A percentile compares a stretch with the other conserved stretches of the same genome.
Conservation (phyloP, 2,797 vertebrate genomes). For the Thalassophryne amazonica region DNA sequence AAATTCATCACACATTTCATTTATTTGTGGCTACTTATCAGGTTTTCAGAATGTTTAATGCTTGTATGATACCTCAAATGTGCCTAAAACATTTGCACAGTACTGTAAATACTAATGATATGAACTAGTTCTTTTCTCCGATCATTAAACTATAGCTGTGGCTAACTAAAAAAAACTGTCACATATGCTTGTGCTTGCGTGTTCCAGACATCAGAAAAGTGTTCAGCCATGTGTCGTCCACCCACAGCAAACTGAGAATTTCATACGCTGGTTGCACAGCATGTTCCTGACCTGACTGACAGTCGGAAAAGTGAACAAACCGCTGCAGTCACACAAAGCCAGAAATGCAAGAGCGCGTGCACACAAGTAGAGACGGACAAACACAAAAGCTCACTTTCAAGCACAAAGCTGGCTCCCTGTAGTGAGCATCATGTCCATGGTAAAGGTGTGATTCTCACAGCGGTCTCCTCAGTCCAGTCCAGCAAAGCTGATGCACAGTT, state of each 20-base stretch:
- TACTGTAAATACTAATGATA: too few species aligned
- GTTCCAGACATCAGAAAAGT: background rate
- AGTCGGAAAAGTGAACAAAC: slow-evolving; percentile 31
- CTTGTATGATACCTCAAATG: too few species aligned
- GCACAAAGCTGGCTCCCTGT: slow-evolving; percentile 33
- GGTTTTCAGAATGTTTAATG: too few species aligned
- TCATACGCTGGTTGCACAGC: slow-evolving; percentile 28
- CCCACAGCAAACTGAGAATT: slow-evolving; percentile 23
- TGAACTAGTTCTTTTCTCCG: too few species aligned
- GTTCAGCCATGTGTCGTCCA: slow-evolving; percentile 16
- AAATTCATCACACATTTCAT: too few species aligned
- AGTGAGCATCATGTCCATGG: slow-evolving; percentile 46
- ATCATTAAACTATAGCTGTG: background rate
- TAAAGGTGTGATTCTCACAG: slow-evolving; percentile 71
- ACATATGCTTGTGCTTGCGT: background rate
- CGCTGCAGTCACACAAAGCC: slow-evolving; percentile 31
- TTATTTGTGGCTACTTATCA: too few species aligned
- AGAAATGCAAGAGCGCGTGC: slow-evolving; percentile 1
- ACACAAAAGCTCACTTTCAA: slow-evolving; percentile 14
- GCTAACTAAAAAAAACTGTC: background rate
- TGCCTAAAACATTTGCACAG: too few species aligned
- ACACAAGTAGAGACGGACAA: slow-evolving; percentile 6
- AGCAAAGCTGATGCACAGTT: slow-evolving; percentile 57
- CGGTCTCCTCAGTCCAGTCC: slow-evolving; percentile 37
- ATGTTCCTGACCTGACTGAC: slow-evolving; percentile 47